A percentile compares a stretch with the other conserved stretches of the same genome.
These are phyloP conservation scores for Yponomeuta malinellus DNA, from an alignment of 2,888 invertebrate species.

Conservation along the genomic window DNA sequence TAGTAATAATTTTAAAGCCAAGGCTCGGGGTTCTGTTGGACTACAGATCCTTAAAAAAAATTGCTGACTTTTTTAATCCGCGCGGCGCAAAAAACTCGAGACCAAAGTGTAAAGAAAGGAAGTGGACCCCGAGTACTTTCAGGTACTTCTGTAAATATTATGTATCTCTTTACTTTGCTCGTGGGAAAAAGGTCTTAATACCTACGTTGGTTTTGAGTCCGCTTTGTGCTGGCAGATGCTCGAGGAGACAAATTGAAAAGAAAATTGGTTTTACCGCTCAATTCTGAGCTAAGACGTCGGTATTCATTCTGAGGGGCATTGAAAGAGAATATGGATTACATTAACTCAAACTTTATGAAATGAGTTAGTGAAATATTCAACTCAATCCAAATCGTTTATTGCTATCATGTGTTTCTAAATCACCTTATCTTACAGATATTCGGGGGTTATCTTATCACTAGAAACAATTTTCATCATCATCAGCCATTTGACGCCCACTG, in stretches of 20 bases:
- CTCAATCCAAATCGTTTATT: too few species aligned
- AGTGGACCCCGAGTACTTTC: not conserved
- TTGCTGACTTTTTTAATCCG: not conserved
- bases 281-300: not conserved
- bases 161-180: not conserved
- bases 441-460: too few species aligned
- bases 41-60: not conserved
- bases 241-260: not conserved
- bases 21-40: not conserved
- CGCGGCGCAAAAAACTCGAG: not conserved
- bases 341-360: not conserved
- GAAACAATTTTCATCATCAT: too few species aligned
- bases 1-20: too few species aligned
- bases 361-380: not conserved
- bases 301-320: not conserved
- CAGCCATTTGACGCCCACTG: too few species aligned
- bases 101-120: not conserved
- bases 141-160: conserved; percentile 1
- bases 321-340: not conserved
- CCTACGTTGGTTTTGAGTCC: not conserved
- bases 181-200: not conserved
- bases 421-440: too few species aligned
- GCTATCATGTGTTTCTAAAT: too few species aligned
- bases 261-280: not conserved
- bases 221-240: not conserved